These are phyloP conservation scores for Eleginops maclovinus DNA, from an alignment of 2,113 vertebrate species.

Conservation along the genomic window DNA sequence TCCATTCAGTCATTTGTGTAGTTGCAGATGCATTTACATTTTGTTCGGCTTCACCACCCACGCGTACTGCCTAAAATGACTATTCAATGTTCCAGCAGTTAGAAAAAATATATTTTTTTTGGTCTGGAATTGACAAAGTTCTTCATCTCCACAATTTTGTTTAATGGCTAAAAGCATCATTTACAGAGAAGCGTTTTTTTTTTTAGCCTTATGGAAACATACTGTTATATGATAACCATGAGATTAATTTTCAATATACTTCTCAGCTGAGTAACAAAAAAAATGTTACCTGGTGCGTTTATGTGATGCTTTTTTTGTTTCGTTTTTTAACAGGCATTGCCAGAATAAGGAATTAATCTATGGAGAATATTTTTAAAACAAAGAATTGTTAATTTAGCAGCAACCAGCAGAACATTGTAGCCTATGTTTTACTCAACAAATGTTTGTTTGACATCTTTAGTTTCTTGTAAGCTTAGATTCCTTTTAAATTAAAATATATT, in stretches of 20 bases:
- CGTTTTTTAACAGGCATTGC: not conserved
- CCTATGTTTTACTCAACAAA: too few species aligned
- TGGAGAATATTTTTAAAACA: too few species aligned
- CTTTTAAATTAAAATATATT: too few species aligned
- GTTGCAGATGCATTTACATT: not conserved
- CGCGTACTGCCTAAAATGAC: conserved; percentile 4
- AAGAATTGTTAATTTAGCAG: too few species aligned
- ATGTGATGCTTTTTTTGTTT: not conserved
- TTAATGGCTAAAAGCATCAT: not conserved
- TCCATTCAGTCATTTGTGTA: not conserved
- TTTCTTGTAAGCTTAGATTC: too few species aligned
- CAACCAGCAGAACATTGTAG: too few species aligned
- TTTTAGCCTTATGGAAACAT: not conserved
- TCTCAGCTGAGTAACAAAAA: not conserved
- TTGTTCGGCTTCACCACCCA: conserved; percentile 34
- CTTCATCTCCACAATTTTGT: not conserved
- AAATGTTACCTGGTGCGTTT: not conserved
- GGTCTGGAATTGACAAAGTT: not conserved
- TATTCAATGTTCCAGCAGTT: conserved; percentile 1
- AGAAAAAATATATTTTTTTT: not conserved
- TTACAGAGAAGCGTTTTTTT: not conserved
- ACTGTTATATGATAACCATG: conserved; percentile 7
- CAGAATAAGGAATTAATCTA: not conserved
- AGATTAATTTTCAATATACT: not conserved
- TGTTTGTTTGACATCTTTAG: too few species aligned